Evolutionary conservation across 2,113 vertebrate species (phyloP), one percentile per base, ranked within the genome.

Genomic region (Myiozetetes cayanensis): DNA sequence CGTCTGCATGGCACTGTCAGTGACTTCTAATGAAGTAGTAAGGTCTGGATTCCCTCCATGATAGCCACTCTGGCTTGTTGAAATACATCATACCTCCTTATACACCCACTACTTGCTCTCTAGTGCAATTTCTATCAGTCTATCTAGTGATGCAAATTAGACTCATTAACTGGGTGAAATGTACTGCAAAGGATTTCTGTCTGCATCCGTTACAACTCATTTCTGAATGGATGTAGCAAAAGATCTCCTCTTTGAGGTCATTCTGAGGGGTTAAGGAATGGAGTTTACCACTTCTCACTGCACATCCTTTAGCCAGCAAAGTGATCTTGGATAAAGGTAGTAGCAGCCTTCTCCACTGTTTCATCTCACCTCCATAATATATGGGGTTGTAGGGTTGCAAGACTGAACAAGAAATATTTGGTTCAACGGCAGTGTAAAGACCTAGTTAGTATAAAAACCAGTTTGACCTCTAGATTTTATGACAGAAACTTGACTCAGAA

Each of bases 1-100:
- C 35, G 4, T 71, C 23, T 71, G 21, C 31, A 43, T 0, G 1
- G 62, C 1, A 0, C 30, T 85, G 61, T 28, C n/a, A 33, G 39
- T 62, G 43, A 59, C 23, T 30, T 41, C 27, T 63, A 35, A 46
- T 30, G 37, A 62, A 31, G 55, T 87, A 43, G 33, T 14, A 11
- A 66, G 16, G 39, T 16, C 19, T 59, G 19, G 6, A 14, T 89
- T 95, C 16, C n/a, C 21, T 27, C 31, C 33, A 16, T 1, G 3
- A 10, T 15, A 67, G 33, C 46, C 11, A 6, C 3, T 3, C 21
- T 59, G 27, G 24, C 39, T 81, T 65, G 22, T 50, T 20, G 31
- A 56, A 72, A 0, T 14, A 22, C 12, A 7, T 86, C 20, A 31
- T 33, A 30, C 16, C 25, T 81, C 46, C 31, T 12, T 71, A 7